Base-by-base conservation (phyloP, 2,888 invertebrate species). In the Rhingia rostrata region DNA sequence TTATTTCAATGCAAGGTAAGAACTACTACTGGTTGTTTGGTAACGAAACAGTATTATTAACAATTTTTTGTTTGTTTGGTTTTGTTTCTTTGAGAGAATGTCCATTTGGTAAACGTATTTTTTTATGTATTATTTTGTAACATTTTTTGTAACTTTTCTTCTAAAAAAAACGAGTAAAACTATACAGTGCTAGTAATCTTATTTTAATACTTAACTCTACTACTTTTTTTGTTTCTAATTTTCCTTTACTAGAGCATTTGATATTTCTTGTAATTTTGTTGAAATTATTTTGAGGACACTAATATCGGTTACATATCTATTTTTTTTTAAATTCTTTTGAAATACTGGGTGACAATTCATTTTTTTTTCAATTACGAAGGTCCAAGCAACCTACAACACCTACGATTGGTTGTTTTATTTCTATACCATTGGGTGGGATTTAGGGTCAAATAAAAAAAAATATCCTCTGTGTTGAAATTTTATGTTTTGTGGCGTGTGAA, bases 1-100 rank as follows among this genome's bases (percentile, higher is more conserved):
- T 95, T 97, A 97, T 96, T 97, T 98, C 96, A 97, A 97, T 93
- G 96, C 97, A 94, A 97, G 98, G 98, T 98, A 97, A 97, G 97
- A 87, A 88, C 86, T 88, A 87, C 88, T 90, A 87, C 88, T 90
- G 90, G 89, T 90, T 91, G 89, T 90, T 90, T 90, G 90, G 89
- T 89, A 78, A 85, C 77, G 69, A 86, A 86, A 86, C 84, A 84
- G 79, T 82, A 81, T 64, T 67, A 82, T 67, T 73, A 72, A 72
- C 49, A 63, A 54, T 35, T 78, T 73, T 12, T 66, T 66, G 22
- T 22, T 22, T 22, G 22, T 22, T 22, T 22, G 54, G 58, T 79
- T 67, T 51, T 66, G 41, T 78, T 63, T 64, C 43, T 66, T 75
- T 84, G 69, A 80, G 69, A 79, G 78, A 75, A 79, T 87, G 80